These are phyloP conservation scores for Archaeoteleia sp. DNA, from an alignment of 2,888 invertebrate species.

Conservation along the genomic window DNA sequence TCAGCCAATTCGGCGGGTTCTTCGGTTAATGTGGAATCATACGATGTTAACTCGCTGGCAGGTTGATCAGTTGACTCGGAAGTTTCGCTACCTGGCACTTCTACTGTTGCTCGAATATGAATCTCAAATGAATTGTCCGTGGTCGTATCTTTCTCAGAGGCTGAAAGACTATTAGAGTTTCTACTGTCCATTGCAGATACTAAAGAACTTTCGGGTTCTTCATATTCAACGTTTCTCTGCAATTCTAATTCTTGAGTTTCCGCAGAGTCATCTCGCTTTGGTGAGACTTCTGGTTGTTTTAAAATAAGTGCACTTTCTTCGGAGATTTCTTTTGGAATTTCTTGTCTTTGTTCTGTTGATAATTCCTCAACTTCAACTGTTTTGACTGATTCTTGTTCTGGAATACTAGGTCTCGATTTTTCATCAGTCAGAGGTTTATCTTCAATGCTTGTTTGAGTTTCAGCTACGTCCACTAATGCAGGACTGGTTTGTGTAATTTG, in stretches of 20 bases:
- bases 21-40: constrained; percentile 29
- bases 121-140: constrained; percentile 66
- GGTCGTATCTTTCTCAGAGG: constrained; percentile 58
- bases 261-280: too few species aligned
- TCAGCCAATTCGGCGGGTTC: constrained; percentile 31
- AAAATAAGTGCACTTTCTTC: constrained; percentile 12
- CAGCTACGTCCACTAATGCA: constrained; percentile 35
- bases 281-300: too few species aligned
- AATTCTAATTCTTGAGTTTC: too few species aligned
- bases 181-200: constrained; percentile 26
- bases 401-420: neutral
- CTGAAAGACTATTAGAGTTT: constrained; percentile 29
- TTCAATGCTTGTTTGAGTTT: constrained; percentile 34
- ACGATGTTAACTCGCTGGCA: constrained; percentile 14
- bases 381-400: neutral
- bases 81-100: constrained; percentile 63
- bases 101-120: constrained; percentile 67
- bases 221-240: too few species aligned
- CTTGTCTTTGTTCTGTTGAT: constrained; percentile 1
- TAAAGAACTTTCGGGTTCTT: constrained; percentile 34
- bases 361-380: neutral
- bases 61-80: constrained; percentile 55
- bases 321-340: constrained; percentile 15
- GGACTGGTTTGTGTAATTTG: constrained; percentile 64
- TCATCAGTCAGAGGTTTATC: neutral